A percentile compares a stretch with the other conserved stretches of the same genome.
Conservation (phyloP, 2,797 vertebrate species). For the Hydrocynus forskahlii region DNA sequence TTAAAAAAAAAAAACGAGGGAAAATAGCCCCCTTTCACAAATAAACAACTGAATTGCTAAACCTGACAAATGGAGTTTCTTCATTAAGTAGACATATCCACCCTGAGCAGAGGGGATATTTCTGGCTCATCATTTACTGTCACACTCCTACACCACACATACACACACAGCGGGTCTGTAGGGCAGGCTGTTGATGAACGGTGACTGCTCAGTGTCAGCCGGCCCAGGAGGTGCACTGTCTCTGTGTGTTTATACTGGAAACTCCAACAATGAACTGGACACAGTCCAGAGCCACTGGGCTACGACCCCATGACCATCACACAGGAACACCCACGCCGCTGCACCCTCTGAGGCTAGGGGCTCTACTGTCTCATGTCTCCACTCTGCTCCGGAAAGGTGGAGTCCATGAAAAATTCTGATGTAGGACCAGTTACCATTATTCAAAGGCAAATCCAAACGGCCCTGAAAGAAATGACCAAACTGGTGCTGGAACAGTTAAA, state of each 20-base stretch:
- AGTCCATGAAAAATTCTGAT: neutral
- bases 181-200: neutral
- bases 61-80: neutral
- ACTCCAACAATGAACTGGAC: constrained; percentile 43
- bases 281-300: constrained; percentile 42
- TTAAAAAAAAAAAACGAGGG: neutral
- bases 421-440: neutral
- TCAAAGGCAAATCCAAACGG: neutral
- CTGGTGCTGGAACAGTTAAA: neutral
- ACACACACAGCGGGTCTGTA: constrained; percentile 9
- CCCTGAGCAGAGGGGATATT: neutral
- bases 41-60: neutral
- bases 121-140: constrained; percentile 13
- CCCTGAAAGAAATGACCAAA: neutral
- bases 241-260: constrained; percentile 53
- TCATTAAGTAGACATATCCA: neutral
- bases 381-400: neutral
- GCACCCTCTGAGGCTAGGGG: constrained; percentile 12
- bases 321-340: constrained; percentile 43
- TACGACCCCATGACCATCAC: constrained; percentile 37
- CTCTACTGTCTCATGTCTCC: constrained; percentile 19
- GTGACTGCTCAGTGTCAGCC: constrained; percentile 23
- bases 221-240: constrained; percentile 14
- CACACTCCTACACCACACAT: constrained; percentile 10
- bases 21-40: neutral